Evolutionary conservation across 2,888 invertebrate genomes (phyloP), one percentile per base, ranked within the genome.

Genomic region (Oscheius myriophilus): DNA sequence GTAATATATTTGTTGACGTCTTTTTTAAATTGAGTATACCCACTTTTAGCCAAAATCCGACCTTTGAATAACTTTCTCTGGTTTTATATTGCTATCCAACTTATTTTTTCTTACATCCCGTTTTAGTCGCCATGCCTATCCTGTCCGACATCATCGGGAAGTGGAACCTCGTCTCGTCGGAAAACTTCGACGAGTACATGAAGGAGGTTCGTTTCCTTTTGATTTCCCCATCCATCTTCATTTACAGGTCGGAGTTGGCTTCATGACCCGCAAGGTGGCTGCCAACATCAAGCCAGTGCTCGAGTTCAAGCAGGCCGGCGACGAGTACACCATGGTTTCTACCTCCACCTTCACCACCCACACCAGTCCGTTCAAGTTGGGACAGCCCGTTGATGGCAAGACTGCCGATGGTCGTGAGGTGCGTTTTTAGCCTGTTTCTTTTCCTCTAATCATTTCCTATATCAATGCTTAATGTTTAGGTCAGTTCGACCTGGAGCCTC

Each of bases 331-430:
- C 55, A 81, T 86, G 75, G 76, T 70, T 46, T 75, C 78, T 21
- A 72, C 70, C 64, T 85, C 84, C 16, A 85, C 86, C 42, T 86
- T 86, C 82, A 86, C 85, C 76, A 83, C 78, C 69, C 74, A 78
- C 72, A 74, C 71, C 25, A 64, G 71, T 68, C 78, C 80, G 66
- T 86, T 83, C 70, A 78, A 80, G 62, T 61, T 86, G 45, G 84
- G 82, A 67, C 58, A 70, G 43, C 75, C 78, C 45, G 72, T 72
- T 62, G 84, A 86, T 25, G 81, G 84, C 66, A 79, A 77, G 63
- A 86, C 86, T 26, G 78, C 80, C 41, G 86, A 86, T 65, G 86
- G 86, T 26, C 81, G 86, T 63, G 73, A 76, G 21, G 75, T 85
- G 26, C 80, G 73, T 69, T 39, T 26, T 52, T 39, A 21, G 7